Base-by-base conservation (phyloP, 2,113 vertebrate species). In the Heterocephalus glaber region DNA sequence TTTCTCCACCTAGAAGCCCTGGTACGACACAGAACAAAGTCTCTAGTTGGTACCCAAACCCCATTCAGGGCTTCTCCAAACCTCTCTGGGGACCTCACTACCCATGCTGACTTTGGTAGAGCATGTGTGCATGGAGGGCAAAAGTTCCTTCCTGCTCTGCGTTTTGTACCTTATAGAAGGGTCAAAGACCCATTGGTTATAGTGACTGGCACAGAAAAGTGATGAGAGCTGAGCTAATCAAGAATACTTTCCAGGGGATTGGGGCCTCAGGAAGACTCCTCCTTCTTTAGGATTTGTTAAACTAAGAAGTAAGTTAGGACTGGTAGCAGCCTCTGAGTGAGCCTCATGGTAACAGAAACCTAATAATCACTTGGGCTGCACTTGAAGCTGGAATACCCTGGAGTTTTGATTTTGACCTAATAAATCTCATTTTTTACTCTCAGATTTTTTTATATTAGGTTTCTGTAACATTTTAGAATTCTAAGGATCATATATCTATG, bases 401-500 rank as follows among this genome's bases (percentile, higher is more conserved):
- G 74, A 58, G 66, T 90, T 74, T 38, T 33, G 54, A 54, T 44
- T 76, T 68, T 28, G 17, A 88, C 16, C 22, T 86, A 96, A 92
- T 86, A 88, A 52, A 60, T 66, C 38, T 61, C 47, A 58, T 41
- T 94, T 66, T 83, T 94, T 66, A 79, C 2, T 9, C 33, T 17
- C 56, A 56, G 26, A 65, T 56, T 12, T 2, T 61, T 86, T 94
- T 92, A 95, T 85, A 79, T 22, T 94, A 56, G n/a, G 10, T 91
- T 92, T 92, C 56, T 93, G 80, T 87, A 26, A 80, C 26, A 81
- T 66, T 63, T 72, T 85, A 86, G 52, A 96, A 89, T 80, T 88
- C 44, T 91, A 92, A 89, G 70, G 70, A 93, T 74, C 8, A 74
- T 22, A 83, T 63, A 90, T 65, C 44, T 70, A 44, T 19, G 16